Percentiles rank a stretch among this genome's conserved stretches.
Conservation (phyloP, 2,888 invertebrate species). For the Eutolmus rufibarbis region DNA sequence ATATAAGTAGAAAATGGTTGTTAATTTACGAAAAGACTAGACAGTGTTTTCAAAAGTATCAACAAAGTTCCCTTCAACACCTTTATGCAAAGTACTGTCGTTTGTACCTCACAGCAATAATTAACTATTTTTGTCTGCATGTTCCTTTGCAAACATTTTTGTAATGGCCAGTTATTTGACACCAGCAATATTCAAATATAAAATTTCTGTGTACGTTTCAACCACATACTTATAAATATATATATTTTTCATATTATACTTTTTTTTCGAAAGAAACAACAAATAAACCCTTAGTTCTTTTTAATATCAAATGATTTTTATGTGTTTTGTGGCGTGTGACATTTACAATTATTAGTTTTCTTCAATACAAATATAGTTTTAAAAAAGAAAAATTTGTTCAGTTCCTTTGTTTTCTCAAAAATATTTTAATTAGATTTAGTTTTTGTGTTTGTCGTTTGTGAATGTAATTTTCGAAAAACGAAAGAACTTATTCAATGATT, state of each 20-base stretch:
- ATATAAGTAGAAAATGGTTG: not conserved
- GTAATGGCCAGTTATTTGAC: not conserved
- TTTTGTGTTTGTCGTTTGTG: constrained; percentile 49
- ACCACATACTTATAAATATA: not conserved
- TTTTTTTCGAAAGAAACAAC: not conserved
- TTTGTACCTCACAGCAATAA: not conserved
- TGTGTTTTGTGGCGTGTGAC: constrained; percentile 31
- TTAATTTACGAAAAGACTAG: not conserved
- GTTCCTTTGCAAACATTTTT: not conserved
- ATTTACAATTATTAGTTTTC: not conserved
- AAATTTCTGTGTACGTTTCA: not conserved
- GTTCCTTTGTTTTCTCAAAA: not conserved
- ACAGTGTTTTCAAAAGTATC: not conserved
- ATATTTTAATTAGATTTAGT: not conserved
- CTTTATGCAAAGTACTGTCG: not conserved
- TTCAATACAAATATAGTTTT: not conserved
- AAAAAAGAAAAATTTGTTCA: not conserved
- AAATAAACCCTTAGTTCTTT: not conserved
- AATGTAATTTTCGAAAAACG: constrained; percentile 52
- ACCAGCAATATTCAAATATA: not conserved
- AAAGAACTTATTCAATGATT: constrained; percentile 57
- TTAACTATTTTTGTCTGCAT: not conserved
- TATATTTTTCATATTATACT: not conserved
- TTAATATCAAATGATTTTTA: not conserved
- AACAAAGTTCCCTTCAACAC: not conserved